Percentiles rank a stretch among this genome's conserved stretches.
Evolutionary conservation across 2,113 vertebrate genomes (phyloP).

Genomic region (Neoarius graeffei): DNA sequence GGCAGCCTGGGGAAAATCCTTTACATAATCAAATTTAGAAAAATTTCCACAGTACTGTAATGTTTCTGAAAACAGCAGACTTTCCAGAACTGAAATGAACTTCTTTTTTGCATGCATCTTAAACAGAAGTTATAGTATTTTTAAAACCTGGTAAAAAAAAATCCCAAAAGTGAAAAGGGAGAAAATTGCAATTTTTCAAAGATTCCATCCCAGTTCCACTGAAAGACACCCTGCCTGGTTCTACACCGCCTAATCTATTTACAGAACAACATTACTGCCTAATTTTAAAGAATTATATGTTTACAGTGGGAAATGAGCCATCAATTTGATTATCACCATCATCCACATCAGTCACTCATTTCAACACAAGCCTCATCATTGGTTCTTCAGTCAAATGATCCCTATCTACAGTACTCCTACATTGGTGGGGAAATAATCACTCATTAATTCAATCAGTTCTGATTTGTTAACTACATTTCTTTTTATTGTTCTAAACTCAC

Average conservation of each 20-base stretch:
- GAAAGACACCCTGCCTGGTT: neutral
- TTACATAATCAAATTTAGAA: neutral
- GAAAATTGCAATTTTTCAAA: neutral
- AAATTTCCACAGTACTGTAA: neutral
- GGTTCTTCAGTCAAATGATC: neutral
- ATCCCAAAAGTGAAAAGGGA: constrained; percentile 3
- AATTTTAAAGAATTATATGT: neutral
- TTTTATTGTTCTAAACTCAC: neutral
- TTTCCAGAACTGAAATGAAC: neutral
- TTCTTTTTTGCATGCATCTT: neutral
- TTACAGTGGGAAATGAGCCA: constrained; percentile 3
- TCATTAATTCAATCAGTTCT: neutral
- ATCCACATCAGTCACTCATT: neutral
- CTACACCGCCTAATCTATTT: neutral
- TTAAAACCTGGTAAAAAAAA: neutral
- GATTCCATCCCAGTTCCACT: neutral
- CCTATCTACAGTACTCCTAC: neutral
- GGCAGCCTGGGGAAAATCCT: neutral
- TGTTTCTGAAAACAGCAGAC: neutral
- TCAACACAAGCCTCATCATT: neutral
- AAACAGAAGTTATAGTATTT: neutral
- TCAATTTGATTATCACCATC: neutral
- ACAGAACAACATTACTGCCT: constrained; percentile 5
- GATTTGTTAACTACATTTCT: neutral
- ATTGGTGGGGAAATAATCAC: neutral